Base-by-base conservation (phyloP, 2,113 vertebrate genomes). In the Alectura lathami region DNA sequence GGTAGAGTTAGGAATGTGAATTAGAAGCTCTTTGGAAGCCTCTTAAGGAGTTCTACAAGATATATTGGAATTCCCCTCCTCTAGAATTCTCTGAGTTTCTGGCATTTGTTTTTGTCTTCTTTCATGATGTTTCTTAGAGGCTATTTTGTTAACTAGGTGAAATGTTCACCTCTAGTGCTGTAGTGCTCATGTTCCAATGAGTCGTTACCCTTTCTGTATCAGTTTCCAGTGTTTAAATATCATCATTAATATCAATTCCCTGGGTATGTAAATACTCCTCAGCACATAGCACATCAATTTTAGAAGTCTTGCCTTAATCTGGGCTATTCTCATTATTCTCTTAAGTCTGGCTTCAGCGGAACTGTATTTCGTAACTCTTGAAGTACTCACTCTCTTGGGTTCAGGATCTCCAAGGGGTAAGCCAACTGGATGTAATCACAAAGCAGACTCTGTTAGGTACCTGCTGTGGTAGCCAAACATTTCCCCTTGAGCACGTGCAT, bases 1-100 rank as follows among this genome's bases (percentile, higher is more conserved):
- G 62, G 23, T 30, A 91, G 18, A 91, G 60, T 92, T 30, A 92
- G 86, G 82, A 89, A 93, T 72, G 68, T 89, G 73, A 86, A 91
- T 45, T 84, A 86, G 56, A 56, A 94, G 64, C 47, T 68, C 74
- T 60, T 94, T 78, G 56, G 73, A 78, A 92, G 68, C 17, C 20
- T 59, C 57, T 76, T 54, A 48, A 38, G 69, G 30, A 30, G 10
- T 5, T 53, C 47, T 59, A 36, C 21, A 59, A 75, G 16, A 45
- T 45, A 18, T 26, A 68, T 75, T 86, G 93, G 50, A 70, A 83
- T 79, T 93, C 94, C 57, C 12, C 32, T 86, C 21, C 15, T 26
- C 32, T 81, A 63, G 30, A 79, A 86, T 69, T 89, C 36, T 64
- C 40, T 91, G 26, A 78, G 38, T 68, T 59, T 82, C 20, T 56